Evolutionary conservation across 2,888 invertebrate genomes (phyloP).

Genomic region (Branchellion lobata): DNA sequence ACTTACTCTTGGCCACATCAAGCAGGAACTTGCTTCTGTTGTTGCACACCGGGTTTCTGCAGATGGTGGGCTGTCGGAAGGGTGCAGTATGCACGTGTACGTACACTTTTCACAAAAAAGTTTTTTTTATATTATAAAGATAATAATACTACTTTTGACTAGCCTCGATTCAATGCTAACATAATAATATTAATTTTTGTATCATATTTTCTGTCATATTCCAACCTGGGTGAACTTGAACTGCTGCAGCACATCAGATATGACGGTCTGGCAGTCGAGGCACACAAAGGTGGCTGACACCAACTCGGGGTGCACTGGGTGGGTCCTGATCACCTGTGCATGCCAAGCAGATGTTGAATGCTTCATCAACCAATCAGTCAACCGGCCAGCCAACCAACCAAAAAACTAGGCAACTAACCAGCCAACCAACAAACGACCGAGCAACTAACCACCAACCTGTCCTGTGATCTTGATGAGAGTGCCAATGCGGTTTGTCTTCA

Average conservation of each 20-base stretch:
- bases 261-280: constrained; percentile 88
- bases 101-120: neutral
- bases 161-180: no score
- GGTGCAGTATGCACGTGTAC: neutral
- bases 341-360: neutral
- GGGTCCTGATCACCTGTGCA: constrained; percentile 70
- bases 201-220: no score
- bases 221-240: constrained; percentile 78
- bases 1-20: constrained; percentile 87
- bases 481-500: constrained; percentile 89
- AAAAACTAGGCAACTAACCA: no score
- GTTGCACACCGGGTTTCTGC: constrained; percentile 90
- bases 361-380: no score
- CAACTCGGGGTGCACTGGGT: constrained; percentile 97
- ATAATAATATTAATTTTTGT: neutral
- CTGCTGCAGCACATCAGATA: constrained; percentile 93
- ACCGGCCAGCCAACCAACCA: no score
- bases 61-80: constrained; percentile 80
- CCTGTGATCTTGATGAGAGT: constrained; percentile 89
- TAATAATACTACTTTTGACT: neutral
- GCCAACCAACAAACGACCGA: no score
- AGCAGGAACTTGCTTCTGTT: constrained; percentile 86
- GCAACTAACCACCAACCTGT: constrained; percentile 67
- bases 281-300: constrained; percentile 84
- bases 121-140: neutral